A percentile compares a stretch with the other conserved stretches of the same genome.
Evolutionary conservation across 1,140 invertebrate genomes (phyloP).

Genomic region (Chelonus insularis): DNA sequence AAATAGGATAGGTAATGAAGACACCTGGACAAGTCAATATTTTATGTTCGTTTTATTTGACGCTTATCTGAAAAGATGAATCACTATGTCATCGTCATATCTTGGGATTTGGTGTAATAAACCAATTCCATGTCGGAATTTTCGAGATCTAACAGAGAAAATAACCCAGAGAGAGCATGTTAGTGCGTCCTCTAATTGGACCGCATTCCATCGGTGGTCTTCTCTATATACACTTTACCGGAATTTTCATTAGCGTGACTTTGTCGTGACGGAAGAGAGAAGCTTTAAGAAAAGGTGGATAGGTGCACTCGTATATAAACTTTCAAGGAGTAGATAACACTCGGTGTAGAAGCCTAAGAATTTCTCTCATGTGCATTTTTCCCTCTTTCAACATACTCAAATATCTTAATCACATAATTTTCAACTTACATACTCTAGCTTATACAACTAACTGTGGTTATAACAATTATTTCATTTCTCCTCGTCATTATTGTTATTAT

Average conservation of each 20-base stretch:
- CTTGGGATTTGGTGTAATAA: slow-evolving; percentile 41
- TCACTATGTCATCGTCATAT: slow-evolving; percentile 27
- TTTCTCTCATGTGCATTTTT: slow-evolving; percentile 17
- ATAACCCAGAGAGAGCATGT: slow-evolving; percentile 2
- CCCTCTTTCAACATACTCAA: not conserved
- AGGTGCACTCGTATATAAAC: slow-evolving; percentile 24
- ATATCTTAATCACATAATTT: slow-evolving; percentile 36
- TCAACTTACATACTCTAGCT: slow-evolving; percentile 11
- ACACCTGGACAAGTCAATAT: too few relatives aligned
- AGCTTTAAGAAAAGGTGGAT: slow-evolving; percentile 12
- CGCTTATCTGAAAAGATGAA: slow-evolving; percentile 18
- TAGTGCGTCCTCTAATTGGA: slow-evolving; percentile 50
- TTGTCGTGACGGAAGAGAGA: slow-evolving; percentile 50
- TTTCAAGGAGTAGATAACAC: slow-evolving; percentile 22
- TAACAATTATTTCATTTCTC: too few relatives aligned
- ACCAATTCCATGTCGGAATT: slow-evolving; percentile 38
- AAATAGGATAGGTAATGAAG: not conserved
- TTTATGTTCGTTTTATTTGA: too few relatives aligned
- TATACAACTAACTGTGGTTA: too few relatives aligned
- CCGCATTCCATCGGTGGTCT: slow-evolving; percentile 46
- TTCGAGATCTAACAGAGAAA: not conserved
- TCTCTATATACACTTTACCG: slow-evolving; percentile 39
- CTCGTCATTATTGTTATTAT: too few relatives aligned
- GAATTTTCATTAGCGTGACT: slow-evolving; percentile 56
- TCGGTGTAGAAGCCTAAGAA: slow-evolving; percentile 19